phyloP scores from a whole-genome alignment of 2,888 invertebrate species.

The Dexiosoma caninum region DNA sequence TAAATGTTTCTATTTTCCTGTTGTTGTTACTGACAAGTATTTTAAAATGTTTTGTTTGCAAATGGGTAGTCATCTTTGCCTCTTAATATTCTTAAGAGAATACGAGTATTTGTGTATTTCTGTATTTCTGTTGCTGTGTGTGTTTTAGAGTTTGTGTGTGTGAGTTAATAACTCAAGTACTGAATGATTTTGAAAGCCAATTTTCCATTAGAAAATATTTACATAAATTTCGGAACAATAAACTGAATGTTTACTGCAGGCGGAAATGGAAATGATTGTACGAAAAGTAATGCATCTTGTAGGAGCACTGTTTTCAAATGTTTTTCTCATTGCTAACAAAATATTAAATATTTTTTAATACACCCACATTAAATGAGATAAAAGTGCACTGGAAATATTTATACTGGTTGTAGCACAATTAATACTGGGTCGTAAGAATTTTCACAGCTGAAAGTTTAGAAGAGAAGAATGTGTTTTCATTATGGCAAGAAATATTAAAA shows the following conservation, averaged over 20 bases:
- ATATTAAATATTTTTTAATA: neutral
- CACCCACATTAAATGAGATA: neutral
- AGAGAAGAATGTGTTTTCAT: too few species aligned
- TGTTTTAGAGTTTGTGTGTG: neutral
- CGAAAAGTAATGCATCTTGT: neutral
- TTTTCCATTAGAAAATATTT: slow-evolving; percentile 45
- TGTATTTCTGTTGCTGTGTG: neutral
- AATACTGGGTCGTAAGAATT: too few species aligned
- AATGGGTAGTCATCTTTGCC: neutral
- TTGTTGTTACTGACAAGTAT: slow-evolving; percentile 16
- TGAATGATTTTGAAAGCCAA: slow-evolving; percentile 52
- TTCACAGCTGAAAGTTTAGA: too few species aligned
- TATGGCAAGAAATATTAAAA: too few species aligned
- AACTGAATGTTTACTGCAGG: neutral
- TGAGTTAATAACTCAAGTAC: slow-evolving; percentile 54
- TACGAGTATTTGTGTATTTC: neutral
- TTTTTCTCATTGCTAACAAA: neutral
- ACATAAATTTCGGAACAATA: too few species aligned
- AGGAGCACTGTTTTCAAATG: neutral
- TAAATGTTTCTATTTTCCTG: slow-evolving; percentile 39
- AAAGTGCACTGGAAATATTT: too few species aligned
- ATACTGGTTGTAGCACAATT: too few species aligned
- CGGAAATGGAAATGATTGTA: slow-evolving; percentile 10
- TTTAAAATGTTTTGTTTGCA: neutral
- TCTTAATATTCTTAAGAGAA: neutral